Conservation (phyloP, 2,797 vertebrate genomes). For the Catamblyrhynchus diadema region DNA sequence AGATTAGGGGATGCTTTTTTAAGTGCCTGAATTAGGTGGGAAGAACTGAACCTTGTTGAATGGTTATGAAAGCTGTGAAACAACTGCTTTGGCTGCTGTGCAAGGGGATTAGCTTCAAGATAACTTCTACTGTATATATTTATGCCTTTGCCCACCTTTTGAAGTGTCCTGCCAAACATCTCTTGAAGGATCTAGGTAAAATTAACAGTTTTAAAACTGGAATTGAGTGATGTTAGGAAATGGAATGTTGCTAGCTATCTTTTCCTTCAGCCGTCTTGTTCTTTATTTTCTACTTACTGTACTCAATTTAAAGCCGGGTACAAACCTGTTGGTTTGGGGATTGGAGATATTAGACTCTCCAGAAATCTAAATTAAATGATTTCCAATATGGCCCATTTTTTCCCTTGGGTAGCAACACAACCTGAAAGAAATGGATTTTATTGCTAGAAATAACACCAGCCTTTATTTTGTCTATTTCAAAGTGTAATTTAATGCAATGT, state of each 20-base stretch:
- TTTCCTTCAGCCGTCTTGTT: neutral
- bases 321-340: neutral
- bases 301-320: neutral
- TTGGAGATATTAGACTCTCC: neutral
- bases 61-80: neutral
- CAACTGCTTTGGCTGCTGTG: neutral
- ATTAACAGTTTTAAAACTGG: neutral
- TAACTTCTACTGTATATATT: neutral
- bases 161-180: neutral
- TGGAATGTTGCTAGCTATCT: rapidly evolving
- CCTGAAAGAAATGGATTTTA: neutral
- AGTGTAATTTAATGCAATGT: neutral
- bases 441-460: neutral
- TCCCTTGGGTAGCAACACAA: neutral
- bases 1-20: rapidly evolving
- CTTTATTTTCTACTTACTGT: neutral
- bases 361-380: neutral
- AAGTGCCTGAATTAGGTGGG: neutral
- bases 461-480: neutral
- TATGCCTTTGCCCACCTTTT: neutral
- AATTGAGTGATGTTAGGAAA: neutral
- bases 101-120: neutral
- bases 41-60: neutral
- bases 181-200: neutral
- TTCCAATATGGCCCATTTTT: neutral